phyloP scores from a whole-genome alignment of 2,113 vertebrate species.

The Notechis scutatus region DNA sequence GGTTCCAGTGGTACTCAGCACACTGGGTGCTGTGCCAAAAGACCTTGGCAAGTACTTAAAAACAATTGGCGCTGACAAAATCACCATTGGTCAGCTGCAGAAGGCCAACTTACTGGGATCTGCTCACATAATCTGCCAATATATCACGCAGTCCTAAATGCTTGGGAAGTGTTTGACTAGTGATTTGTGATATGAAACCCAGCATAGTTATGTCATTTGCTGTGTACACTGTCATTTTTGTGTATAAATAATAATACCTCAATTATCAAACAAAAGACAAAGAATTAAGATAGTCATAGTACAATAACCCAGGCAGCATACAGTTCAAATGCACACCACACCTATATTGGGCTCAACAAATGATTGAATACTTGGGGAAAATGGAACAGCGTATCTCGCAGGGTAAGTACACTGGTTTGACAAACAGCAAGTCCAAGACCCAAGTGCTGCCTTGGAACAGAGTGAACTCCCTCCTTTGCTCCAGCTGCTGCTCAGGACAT shows the following conservation, averaged over 20 bases:
- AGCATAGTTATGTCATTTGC: no score
- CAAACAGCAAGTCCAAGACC: not conserved
- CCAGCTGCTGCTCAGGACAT: not conserved
- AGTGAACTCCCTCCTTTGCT: not conserved
- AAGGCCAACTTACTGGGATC: no score
- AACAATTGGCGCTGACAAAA: no score
- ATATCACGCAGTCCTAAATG: no score
- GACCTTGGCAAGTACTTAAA: no score
- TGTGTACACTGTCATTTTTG: no score
- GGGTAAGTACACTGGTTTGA: not conserved
- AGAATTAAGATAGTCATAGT: not conserved
- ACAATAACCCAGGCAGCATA: not conserved
- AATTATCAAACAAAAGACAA: not conserved
- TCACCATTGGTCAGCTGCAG: no score
- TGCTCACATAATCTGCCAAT: no score
- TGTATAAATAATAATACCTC: not conserved
- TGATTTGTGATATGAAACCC: no score
- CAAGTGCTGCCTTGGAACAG: not conserved
- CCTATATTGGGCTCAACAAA: not conserved
- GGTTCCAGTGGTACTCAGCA: no score
- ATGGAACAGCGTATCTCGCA: not conserved
- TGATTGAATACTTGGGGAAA: not conserved
- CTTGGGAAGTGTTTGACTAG: no score
- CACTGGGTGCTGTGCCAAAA: no score
- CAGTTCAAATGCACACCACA: not conserved